phyloP scores from a whole-genome alignment of 2,113 vertebrate species.

The Mobula birostris region DNA sequence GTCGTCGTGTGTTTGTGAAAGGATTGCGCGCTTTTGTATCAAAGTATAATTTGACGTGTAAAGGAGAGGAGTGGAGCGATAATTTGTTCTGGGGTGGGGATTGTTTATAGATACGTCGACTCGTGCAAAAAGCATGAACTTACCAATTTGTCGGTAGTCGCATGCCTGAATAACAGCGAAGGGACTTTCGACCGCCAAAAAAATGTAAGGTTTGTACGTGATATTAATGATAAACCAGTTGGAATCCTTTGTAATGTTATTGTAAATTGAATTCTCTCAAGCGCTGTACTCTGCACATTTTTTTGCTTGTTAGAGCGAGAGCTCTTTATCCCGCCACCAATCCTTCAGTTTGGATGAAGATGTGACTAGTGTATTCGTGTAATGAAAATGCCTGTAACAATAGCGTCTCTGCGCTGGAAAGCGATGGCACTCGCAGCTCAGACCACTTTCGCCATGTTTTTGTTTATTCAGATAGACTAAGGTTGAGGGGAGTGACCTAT shows the following conservation, averaged over 20 bases:
- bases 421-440: slow-evolving; percentile 47
- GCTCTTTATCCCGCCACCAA: background rate
- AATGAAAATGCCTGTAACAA: slow-evolving; percentile 2
- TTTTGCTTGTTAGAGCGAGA: background rate
- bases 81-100: background rate
- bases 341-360: background rate
- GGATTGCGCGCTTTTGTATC: background rate
- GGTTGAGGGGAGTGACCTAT: slow-evolving; percentile 8
- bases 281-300: background rate
- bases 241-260: background rate
- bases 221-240: background rate
- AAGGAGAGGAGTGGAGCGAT: background rate
- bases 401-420: slow-evolving; percentile 8
- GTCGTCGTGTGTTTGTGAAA: background rate
- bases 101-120: background rate
- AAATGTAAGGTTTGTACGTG: background rate
- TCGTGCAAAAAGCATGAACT: slow-evolving; percentile 20
- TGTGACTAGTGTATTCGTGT: background rate
- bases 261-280: background rate
- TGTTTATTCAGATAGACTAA: slow-evolving; percentile 54
- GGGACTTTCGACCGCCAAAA: background rate
- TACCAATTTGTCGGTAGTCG: background rate
- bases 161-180: background rate
- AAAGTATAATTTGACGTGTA: background rate
- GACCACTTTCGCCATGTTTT: slow-evolving; percentile 66